Evolutionary conservation across 2,888 invertebrate species (phyloP), one percentile per base, ranked within the genome.

Genomic region (Pilophorus perplexus): DNA sequence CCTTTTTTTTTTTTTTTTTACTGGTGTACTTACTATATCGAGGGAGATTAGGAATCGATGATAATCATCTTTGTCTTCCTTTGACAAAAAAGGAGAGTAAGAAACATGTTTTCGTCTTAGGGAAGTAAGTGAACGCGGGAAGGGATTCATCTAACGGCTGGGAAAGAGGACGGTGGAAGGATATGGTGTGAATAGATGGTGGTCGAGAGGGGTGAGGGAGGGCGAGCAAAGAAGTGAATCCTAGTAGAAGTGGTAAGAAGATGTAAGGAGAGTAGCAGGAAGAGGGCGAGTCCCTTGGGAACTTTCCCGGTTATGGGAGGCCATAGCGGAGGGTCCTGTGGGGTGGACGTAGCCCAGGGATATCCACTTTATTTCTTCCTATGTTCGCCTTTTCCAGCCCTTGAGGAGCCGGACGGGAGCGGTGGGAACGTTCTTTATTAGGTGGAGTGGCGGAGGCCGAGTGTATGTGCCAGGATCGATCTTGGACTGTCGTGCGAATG

Each of bases 401-500:
- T 14, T 2, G 28, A 52, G 48, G 18, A 28, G 52, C 16, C 28
- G 16, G 28, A 28, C 28, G 28, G 52, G 18, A 28, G 52, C 52
- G 6, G n/a, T n/a, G n/a, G n/a, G n/a, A n/a, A n/a, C n/a, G 14
- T 52, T 52, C 52, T 52, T 52, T 52, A 52, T 52, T 28, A 52
- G n/a, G 28, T 25, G 23, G 48, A 50, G 23, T 25, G 48, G 28
- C 20, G 48, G 48, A n/a, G n/a, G 50, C n/a, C n/a, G n/a, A n/a
- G n/a, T n/a, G n/a, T n/a, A n/a, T n/a, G n/a, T n/a, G n/a, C n/a
- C n/a, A n/a, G 16, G 37, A 55, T 55, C 55, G 55, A 55, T 55
- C 55, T 55, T 55, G 55, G 55, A 55, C 55, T 55, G 55, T 55
- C 38, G 55, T 23, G 38, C 33, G 55, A 55, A 55, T 55, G 55